These are phyloP conservation scores for Erpobdella octoculata DNA, from an alignment of 2,888 invertebrate species.

Conservation along the genomic window DNA sequence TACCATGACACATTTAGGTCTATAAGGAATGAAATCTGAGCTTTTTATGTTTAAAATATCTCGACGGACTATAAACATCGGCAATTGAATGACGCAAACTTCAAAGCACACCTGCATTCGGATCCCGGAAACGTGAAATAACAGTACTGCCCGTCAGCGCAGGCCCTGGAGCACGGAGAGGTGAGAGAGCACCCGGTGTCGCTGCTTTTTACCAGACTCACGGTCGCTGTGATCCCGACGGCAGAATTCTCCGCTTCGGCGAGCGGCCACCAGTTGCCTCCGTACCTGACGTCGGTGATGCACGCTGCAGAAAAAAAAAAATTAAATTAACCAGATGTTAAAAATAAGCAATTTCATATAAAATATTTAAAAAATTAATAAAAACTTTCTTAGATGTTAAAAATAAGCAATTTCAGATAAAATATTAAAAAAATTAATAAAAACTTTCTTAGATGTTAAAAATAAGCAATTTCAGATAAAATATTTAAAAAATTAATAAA, in stretches of 20 bases:
- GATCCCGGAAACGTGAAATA: too few relatives aligned
- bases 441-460: not conserved
- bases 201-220: slow-evolving; percentile 1
- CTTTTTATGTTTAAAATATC: too few relatives aligned
- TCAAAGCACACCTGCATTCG: too few relatives aligned
- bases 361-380: too few relatives aligned
- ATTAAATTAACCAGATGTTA: not conserved
- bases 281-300: slow-evolving; percentile 30
- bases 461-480: not conserved
- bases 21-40: too few relatives aligned
- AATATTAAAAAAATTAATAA: too few relatives aligned
- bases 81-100: too few relatives aligned
- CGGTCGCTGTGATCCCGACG: not conserved
- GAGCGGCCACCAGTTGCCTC: slow-evolving; percentile 22
- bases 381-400: not conserved
- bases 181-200: slow-evolving; percentile 22
- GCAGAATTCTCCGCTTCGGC: slow-evolving; percentile 1
- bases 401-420: too few relatives aligned
- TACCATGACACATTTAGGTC: too few relatives aligned
- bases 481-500: not conserved
- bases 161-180: too few relatives aligned
- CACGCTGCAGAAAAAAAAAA: slow-evolving; percentile 24
- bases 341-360: too few relatives aligned
- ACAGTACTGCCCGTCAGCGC: slow-evolving; percentile 36
- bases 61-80: too few relatives aligned